phyloP scores from a whole-genome alignment of 2,888 invertebrate species.

The Ophion ventricosus region DNA sequence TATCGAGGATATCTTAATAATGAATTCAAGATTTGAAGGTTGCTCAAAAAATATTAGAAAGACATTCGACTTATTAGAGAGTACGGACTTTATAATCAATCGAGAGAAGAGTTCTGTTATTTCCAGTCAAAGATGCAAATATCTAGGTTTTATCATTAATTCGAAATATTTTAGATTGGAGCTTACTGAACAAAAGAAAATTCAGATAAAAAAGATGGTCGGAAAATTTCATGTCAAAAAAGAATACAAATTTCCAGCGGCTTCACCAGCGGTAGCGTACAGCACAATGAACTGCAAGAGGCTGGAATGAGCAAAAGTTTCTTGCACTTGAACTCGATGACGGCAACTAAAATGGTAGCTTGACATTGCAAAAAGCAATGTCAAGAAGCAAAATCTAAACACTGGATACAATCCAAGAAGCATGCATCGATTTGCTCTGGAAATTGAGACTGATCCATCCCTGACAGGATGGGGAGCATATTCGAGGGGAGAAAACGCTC shows the following conservation, averaged over 20 bases:
- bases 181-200: constrained; percentile 18
- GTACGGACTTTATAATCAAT: constrained; percentile 17
- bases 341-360: not conserved
- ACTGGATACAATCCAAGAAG: constrained; percentile 17
- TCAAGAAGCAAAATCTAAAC: no score
- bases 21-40: not conserved
- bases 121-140: constrained; percentile 4
- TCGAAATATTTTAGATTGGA: constrained; percentile 15
- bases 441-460: constrained; percentile 29
- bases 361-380: no score
- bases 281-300: constrained; percentile 14
- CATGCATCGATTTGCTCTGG: constrained; percentile 26
- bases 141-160: constrained; percentile 27
- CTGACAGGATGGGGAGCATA: constrained; percentile 18
- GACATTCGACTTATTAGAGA: constrained; percentile 7
- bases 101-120: constrained; percentile 21
- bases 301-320: constrained; percentile 21
- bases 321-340: not conserved
- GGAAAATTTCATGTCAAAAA: not conserved
- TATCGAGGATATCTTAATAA: not conserved
- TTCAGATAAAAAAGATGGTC: not conserved
- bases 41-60: not conserved
- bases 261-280: constrained; percentile 31
- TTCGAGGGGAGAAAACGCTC: not conserved
- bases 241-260: not conserved